A percentile compares a stretch with the other conserved stretches of the same genome.
These are phyloP conservation scores for Cotesia chilonis DNA, from an alignment of 1,140 invertebrate species.

Conservation along the genomic window DNA sequence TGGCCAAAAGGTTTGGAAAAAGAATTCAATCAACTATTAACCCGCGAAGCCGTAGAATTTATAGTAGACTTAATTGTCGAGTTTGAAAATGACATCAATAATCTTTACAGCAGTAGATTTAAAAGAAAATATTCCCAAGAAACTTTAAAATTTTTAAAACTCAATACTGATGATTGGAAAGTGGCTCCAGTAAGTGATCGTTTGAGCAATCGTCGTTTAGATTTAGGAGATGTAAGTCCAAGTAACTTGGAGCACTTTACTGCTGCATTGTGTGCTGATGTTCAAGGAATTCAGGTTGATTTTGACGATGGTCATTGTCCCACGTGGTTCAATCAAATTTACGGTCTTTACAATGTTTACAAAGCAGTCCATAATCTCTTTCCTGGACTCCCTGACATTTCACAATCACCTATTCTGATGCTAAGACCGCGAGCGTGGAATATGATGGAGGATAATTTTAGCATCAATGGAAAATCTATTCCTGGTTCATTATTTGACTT, in stretches of 20 bases:
- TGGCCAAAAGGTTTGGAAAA: constrained; percentile 64
- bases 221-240: constrained; percentile 71
- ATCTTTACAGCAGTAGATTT: constrained; percentile 59
- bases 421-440: constrained; percentile 79
- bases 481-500: constrained; percentile 76
- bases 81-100: constrained; percentile 63
- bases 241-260: constrained; percentile 68
- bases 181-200: constrained; percentile 62
- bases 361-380: constrained; percentile 68
- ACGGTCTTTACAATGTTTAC: constrained; percentile 73
- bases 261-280: constrained; percentile 64
- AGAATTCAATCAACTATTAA: constrained; percentile 63
- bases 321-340: constrained; percentile 75
- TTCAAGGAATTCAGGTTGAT: constrained; percentile 70
- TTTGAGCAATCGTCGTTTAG: constrained; percentile 64
- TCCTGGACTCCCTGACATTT: constrained; percentile 64
- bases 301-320: constrained; percentile 81
- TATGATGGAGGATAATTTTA: constrained; percentile 76
- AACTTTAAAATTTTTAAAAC: constrained; percentile 55
- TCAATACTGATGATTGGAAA: constrained; percentile 64
- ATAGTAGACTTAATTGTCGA: constrained; percentile 58
- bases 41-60: constrained; percentile 59
- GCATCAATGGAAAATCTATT: constrained; percentile 73
- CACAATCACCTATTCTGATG: constrained; percentile 71
- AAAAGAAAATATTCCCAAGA: constrained; percentile 43